Percentiles rank a stretch among this genome's conserved stretches.
These are phyloP conservation scores for Lanius collurio DNA, from an alignment of 2,113 vertebrate species.

Conservation along the genomic window DNA sequence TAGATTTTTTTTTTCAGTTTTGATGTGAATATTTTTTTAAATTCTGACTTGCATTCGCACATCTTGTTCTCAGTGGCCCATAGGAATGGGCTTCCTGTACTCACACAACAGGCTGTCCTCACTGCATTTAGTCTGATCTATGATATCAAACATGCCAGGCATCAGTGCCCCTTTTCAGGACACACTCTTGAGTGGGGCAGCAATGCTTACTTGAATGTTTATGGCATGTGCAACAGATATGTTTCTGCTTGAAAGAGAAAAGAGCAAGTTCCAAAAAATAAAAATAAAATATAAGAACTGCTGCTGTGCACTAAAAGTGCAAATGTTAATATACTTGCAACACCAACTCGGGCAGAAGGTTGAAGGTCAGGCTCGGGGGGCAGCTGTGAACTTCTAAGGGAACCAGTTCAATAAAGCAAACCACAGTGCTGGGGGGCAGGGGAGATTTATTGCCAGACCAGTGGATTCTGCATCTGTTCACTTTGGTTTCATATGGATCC, in stretches of 20 bases:
- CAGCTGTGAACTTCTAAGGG: constrained; percentile 61
- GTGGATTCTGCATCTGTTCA: constrained; percentile 65
- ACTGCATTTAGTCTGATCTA: background rate
- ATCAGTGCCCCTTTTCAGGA: background rate
- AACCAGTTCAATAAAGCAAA: constrained; percentile 43
- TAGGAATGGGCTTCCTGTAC: background rate
- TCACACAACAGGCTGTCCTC: background rate
- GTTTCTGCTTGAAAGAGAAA: background rate
- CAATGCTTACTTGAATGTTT: background rate
- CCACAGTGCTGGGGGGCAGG: constrained; percentile 17
- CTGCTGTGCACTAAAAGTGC: constrained; percentile 23
- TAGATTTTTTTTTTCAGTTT: background rate
- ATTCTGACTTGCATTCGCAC: background rate
- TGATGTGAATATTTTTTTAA: rapidly evolving
- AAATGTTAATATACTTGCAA: constrained; percentile 36
- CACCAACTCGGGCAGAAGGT: constrained; percentile 2
- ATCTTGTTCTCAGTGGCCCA: background rate
- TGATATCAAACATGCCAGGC: background rate
- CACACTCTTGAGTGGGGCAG: rapidly evolving
- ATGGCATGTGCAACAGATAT: background rate
- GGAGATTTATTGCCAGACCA: constrained; percentile 67
- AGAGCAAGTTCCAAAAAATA: background rate
- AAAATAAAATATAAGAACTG: background rate
- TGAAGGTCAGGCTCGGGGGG: constrained; percentile 38
- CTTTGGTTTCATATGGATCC: constrained; percentile 54